Evolutionary conservation across 2,797 vertebrate species (phyloP).

Genomic region (Syngnathus rostellatus): DNA sequence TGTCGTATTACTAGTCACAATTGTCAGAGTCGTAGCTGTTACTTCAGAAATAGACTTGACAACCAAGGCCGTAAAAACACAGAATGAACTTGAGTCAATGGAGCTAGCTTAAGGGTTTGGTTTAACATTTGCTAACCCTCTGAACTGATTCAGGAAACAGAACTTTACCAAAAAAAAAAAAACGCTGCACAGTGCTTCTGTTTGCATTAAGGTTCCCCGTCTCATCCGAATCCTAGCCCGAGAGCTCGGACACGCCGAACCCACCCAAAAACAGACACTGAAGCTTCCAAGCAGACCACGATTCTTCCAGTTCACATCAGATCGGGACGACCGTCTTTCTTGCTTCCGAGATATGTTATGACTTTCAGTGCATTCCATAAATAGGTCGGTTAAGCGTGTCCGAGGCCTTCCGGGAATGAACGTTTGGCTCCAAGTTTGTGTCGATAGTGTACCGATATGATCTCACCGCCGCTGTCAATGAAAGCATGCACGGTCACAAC

Average conservation of each 20-base stretch:
- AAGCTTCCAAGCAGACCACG: not conserved
- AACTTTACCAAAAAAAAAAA: not conserved
- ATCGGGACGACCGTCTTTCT: not conserved
- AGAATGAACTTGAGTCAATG: not conserved
- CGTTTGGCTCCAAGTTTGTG: constrained; percentile 52
- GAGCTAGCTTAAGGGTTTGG: not conserved
- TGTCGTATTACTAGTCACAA: not conserved
- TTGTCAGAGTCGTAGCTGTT: not conserved
- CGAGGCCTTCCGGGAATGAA: constrained; percentile 45
- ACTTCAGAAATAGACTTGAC: not conserved
- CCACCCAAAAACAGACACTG: not conserved
- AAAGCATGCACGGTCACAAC: constrained; percentile 81
- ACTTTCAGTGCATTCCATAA: not conserved
- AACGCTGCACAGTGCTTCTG: constrained; percentile 36
- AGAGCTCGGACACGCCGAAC: constrained; percentile 60
- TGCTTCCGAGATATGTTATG: not conserved
- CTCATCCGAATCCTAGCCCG: constrained; percentile 51
- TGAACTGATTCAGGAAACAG: not conserved
- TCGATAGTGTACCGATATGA: constrained; percentile 65
- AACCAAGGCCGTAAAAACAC: not conserved
- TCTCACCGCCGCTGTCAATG: constrained; percentile 59
- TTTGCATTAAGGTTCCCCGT: constrained; percentile 77
- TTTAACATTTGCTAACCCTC: not conserved
- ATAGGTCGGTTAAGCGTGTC: constrained; percentile 49
- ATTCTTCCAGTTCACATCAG: not conserved